These are phyloP conservation scores for Scalopus aquaticus DNA, from an alignment of 2,113 vertebrate genomes.

Conservation along the genomic window DNA sequence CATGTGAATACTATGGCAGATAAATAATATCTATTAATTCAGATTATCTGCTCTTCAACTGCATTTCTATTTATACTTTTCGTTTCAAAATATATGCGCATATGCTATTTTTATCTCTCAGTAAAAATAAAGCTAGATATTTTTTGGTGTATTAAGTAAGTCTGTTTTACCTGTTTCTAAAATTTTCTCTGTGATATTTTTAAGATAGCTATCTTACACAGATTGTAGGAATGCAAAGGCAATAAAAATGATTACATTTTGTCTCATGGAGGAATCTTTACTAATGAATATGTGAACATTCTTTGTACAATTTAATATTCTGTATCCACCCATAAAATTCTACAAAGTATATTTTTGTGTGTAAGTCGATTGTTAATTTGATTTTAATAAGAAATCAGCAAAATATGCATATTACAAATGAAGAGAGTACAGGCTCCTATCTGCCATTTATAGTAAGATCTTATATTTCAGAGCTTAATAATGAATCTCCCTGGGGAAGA, in stretches of 20 bases:
- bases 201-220: constrained; percentile 44
- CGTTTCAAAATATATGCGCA: constrained; percentile 61
- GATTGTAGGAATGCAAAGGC: constrained; percentile 34
- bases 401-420: constrained; percentile 56
- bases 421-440: constrained; percentile 48
- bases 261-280: constrained; percentile 26
- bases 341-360: constrained; percentile 43
- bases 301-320: constrained; percentile 24
- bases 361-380: constrained; percentile 29
- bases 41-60: constrained; percentile 44
- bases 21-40: constrained; percentile 56
- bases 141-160: constrained; percentile 63
- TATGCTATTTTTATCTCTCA: constrained; percentile 69
- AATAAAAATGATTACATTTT: constrained; percentile 40
- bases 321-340: constrained; percentile 40
- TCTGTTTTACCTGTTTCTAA: constrained; percentile 68
- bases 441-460: constrained; percentile 58
- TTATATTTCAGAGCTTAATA: constrained; percentile 66
- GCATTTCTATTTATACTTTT: constrained; percentile 68
- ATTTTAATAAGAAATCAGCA: constrained; percentile 63
- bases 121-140: constrained; percentile 64
- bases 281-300: constrained; percentile 43
- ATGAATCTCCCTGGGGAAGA: constrained; percentile 65
- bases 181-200: constrained; percentile 66
- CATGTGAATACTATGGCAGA: background rate